Percentiles rank a stretch among this genome's conserved stretches.
These are phyloP conservation scores for Crocallis elinguaria DNA, from an alignment of 2,888 invertebrate species.

Conservation along the genomic window DNA sequence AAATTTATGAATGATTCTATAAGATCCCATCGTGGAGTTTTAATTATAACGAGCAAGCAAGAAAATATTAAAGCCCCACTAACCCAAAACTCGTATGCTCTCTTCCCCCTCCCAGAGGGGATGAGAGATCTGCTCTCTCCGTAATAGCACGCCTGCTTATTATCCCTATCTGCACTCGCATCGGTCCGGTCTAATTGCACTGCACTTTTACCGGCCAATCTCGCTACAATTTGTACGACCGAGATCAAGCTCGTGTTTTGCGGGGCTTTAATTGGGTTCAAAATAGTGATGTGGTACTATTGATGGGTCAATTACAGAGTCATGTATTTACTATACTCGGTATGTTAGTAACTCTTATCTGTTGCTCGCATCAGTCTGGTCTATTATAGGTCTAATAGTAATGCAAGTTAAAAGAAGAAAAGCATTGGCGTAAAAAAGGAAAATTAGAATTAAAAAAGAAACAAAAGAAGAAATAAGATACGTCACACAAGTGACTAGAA, in stretches of 20 bases:
- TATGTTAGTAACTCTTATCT: no score
- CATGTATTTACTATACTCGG: no score
- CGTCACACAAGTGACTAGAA: no score
- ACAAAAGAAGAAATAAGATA: no score
- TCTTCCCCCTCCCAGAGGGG: slow-evolving; percentile 30
- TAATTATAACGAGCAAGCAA: slow-evolving; percentile 26
- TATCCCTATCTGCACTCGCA: slow-evolving; percentile 65
- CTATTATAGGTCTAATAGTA: no score
- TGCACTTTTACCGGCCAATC: slow-evolving; percentile 54
- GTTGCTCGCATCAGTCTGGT: no score
- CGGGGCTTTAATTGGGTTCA: slow-evolving; percentile 1
- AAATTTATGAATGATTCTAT: slow-evolving; percentile 14
- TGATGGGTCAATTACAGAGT: no score
- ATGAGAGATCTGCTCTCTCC: slow-evolving; percentile 63
- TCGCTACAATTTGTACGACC: slow-evolving; percentile 12
- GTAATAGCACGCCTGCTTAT: slow-evolving; percentile 61
- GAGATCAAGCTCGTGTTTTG: slow-evolving; percentile 19
- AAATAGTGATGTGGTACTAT: background rate
- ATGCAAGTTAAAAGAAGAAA: no score
- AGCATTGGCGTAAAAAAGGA: no score
- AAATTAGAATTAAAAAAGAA: no score
- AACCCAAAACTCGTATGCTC: slow-evolving; percentile 37
- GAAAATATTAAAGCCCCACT: slow-evolving; percentile 8
- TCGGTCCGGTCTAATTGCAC: slow-evolving; percentile 72
- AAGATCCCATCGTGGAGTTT: slow-evolving; percentile 12